Conservation (phyloP, 2,113 vertebrate species). For the Xenotilapia longispinis region DNA sequence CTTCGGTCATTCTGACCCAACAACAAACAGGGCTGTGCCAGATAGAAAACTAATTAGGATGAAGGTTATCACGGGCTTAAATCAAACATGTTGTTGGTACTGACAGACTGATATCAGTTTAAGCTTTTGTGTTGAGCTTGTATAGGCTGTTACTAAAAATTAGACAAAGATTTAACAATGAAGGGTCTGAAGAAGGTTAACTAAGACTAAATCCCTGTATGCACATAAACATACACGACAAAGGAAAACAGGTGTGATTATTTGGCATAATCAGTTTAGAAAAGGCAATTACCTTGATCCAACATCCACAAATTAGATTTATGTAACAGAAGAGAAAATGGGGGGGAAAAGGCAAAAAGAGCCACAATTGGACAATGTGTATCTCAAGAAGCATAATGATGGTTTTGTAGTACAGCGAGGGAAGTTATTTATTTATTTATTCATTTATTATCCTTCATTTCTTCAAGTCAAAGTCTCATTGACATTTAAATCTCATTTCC, state of each 20-base stretch:
- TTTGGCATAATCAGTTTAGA: neutral
- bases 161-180: neutral
- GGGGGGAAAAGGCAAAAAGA: neutral
- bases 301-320: neutral
- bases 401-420: neutral
- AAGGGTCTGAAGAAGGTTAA: neutral
- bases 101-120: slow-evolving; percentile 27
- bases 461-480: neutral
- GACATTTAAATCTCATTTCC: neutral
- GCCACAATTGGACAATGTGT: rapidly evolving
- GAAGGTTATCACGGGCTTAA: slow-evolving; percentile 12
- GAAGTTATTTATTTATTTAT: neutral
- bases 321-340: neutral
- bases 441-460: neutral
- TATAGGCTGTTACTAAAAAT: neutral
- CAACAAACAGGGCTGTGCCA: slow-evolving; percentile 18
- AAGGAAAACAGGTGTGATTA: neutral
- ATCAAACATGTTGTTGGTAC: slow-evolving; percentile 46
- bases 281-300: neutral
- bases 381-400: neutral
- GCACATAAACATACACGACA: neutral
- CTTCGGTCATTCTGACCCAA: slow-evolving; percentile 23
- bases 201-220: neutral
- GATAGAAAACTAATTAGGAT: slow-evolving; percentile 47
- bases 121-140: neutral